These are phyloP conservation scores for Drosophila asahinai DNA, from an alignment of 1,140 invertebrate genomes.

Conservation along the genomic window DNA sequence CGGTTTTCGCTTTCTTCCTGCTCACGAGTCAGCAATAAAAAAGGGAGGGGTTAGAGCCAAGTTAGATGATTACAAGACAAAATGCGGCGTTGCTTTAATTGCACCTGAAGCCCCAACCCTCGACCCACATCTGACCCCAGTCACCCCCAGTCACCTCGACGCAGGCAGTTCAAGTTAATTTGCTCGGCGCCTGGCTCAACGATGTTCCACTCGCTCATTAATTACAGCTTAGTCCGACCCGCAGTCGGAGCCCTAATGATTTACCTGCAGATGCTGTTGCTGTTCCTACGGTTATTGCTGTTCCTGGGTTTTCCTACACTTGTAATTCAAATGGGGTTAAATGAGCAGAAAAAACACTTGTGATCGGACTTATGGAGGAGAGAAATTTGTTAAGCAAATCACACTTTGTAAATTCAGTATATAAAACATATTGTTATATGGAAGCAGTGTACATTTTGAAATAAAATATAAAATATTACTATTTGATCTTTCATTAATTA, in stretches of 20 bases:
- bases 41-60: constrained; percentile 23
- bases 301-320: constrained; percentile 19
- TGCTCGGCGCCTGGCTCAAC: constrained; percentile 56
- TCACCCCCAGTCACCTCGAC: not conserved
- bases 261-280: constrained; percentile 60
- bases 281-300: constrained; percentile 22
- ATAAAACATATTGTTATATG: too few species aligned
- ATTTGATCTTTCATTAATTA: too few species aligned
- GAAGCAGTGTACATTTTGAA: too few species aligned
- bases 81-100: constrained; percentile 70
- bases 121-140: constrained; percentile 15
- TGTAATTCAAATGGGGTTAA: not conserved
- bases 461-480: too few species aligned
- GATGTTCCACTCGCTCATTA: constrained; percentile 78
- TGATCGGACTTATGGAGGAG: not conserved
- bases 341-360: not conserved
- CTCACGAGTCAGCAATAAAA: constrained; percentile 20
- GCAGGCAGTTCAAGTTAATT: constrained; percentile 75
- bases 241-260: constrained; percentile 60
- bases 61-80: constrained; percentile 67
- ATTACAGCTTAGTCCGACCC: constrained; percentile 73
- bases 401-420: too few species aligned
- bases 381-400: too few species aligned
- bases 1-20: constrained; percentile 15
- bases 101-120: constrained; percentile 55